These are phyloP conservation scores for Ornithoptera alexandrae DNA, from an alignment of 2,888 invertebrate species.

Conservation along the genomic window DNA sequence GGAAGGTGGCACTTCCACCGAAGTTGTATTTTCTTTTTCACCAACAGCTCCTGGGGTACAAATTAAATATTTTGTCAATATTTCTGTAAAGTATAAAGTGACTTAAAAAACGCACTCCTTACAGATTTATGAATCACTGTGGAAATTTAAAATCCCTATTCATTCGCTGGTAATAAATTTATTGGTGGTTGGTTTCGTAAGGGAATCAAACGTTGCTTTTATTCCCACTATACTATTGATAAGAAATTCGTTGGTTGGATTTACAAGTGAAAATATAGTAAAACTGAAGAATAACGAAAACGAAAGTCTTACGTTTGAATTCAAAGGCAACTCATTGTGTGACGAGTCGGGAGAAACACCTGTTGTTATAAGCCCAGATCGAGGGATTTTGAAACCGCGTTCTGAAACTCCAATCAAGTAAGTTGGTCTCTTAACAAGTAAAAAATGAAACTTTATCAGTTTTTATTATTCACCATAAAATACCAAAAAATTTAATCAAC, in stretches of 20 bases:
- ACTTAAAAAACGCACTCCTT: background rate
- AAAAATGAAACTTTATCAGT: too few relatives aligned
- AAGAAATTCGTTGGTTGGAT: conserved; percentile 81
- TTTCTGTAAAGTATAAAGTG: background rate
- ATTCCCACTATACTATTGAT: conserved; percentile 80
- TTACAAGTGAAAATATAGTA: conserved; percentile 64
- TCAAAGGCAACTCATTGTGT: conserved; percentile 76
- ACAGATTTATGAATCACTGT: conserved; percentile 82
- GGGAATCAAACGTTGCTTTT: conserved; percentile 82
- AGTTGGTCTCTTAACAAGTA: conserved; percentile 33
- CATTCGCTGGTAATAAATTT: conserved; percentile 78
- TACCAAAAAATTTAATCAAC: too few relatives aligned
- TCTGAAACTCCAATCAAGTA: conserved; percentile 77
- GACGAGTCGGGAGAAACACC: conserved; percentile 77
- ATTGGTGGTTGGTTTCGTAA: conserved; percentile 82
- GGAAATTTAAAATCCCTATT: conserved; percentile 82
- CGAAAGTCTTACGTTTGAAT: conserved; percentile 71
- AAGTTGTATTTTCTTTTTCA: conserved; percentile 82
- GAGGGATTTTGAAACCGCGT: conserved; percentile 70
- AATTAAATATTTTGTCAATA: background rate
- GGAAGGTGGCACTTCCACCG: conserved; percentile 78
- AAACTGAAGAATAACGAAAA: conserved; percentile 78
- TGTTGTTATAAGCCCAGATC: conserved; percentile 71
- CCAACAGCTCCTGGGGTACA: conserved; percentile 80
- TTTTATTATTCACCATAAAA: too few relatives aligned